Conservation (phyloP, 2,113 vertebrate species). For the Hepsetus odoe region DNA sequence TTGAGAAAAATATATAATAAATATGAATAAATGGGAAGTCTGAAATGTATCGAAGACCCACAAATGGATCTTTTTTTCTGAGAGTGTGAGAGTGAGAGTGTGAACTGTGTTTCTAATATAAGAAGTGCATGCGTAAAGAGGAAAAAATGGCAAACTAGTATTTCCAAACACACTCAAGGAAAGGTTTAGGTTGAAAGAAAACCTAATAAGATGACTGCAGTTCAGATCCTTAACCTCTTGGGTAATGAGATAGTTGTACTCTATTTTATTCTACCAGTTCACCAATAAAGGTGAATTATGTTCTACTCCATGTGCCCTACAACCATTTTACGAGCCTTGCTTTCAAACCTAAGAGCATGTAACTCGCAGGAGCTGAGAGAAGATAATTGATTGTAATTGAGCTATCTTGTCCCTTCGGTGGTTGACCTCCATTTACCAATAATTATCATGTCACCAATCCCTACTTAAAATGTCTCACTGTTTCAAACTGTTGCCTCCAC, state of each 20-base stretch:
- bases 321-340: constrained; percentile 22
- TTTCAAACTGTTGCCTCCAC: constrained; percentile 21
- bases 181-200: background rate
- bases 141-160: background rate
- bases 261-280: background rate
- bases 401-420: constrained; percentile 42
- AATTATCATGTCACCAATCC: constrained; percentile 49
- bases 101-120: background rate
- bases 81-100: too few relatives aligned
- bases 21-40: too few relatives aligned
- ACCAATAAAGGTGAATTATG: constrained; percentile 19
- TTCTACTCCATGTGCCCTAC: constrained; percentile 4
- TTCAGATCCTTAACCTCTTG: background rate
- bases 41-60: too few relatives aligned
- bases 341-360: constrained; percentile 18
- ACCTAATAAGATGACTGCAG: background rate
- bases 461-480: constrained; percentile 36
- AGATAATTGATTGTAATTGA: constrained; percentile 54
- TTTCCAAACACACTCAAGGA: background rate
- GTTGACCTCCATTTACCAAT: constrained; percentile 51
- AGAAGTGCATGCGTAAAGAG: background rate
- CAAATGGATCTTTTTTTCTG: too few relatives aligned
- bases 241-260: constrained; percentile 5
- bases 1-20: too few relatives aligned
- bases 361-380: constrained; percentile 25